phyloP scores from a whole-genome alignment of 2,113 vertebrate genomes.

The Hippopotamus amphibius region DNA sequence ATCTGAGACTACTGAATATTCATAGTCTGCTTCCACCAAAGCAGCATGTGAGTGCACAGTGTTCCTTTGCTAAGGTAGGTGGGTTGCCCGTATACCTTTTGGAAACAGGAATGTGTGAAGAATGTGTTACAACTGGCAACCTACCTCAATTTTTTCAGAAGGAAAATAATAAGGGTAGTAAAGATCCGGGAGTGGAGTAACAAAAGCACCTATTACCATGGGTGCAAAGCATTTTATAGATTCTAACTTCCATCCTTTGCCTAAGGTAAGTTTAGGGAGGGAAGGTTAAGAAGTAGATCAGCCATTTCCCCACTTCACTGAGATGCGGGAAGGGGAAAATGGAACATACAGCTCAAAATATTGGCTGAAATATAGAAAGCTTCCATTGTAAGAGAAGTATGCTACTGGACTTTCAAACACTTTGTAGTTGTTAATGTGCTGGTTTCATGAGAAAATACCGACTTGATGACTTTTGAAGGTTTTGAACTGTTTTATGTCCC shows the following conservation, averaged over 20 bases:
- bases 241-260: conserved; percentile 25
- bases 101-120: not conserved
- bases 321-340: not conserved
- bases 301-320: not conserved
- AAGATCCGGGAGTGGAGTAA: not conserved
- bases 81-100: not conserved
- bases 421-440: not conserved
- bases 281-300: not conserved
- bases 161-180: not conserved
- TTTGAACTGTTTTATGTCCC: not conserved
- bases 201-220: not conserved
- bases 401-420: not conserved
- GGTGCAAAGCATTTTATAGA: not conserved
- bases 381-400: not conserved
- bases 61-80: not conserved
- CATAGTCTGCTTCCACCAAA: not conserved
- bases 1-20: not conserved
- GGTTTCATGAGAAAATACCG: not conserved
- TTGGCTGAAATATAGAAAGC: not conserved
- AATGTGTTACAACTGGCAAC: not conserved
- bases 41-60: not conserved
- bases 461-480: not conserved
- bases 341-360: not conserved
- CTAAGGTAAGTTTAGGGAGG: not conserved
- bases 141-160: not conserved